Conservation (phyloP, 2,888 invertebrate genomes). For the Artemia sinica region DNA sequence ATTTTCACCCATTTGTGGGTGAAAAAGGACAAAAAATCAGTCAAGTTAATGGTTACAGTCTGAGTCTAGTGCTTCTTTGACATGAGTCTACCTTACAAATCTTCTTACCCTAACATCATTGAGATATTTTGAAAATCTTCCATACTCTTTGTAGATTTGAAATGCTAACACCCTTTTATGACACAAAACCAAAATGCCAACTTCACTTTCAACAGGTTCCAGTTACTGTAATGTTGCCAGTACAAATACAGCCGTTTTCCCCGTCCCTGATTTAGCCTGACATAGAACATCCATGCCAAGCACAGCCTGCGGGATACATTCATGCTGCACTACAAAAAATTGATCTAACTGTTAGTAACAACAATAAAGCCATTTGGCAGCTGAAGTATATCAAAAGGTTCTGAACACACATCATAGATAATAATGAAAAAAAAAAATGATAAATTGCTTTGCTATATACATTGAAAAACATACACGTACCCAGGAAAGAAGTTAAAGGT, state of each 20-base stretch:
- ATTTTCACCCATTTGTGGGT: no score
- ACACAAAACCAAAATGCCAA: slow-evolving; percentile 95
- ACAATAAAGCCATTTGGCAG: no score
- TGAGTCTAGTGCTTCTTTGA: no score
- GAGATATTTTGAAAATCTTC: slow-evolving; percentile 98
- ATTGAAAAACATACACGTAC: no score
- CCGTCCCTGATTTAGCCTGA: slow-evolving; percentile 99
- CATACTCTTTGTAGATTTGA: slow-evolving; percentile 99
- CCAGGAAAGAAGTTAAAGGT: no score
- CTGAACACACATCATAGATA: no score
- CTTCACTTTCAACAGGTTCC: slow-evolving; percentile 87
- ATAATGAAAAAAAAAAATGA: not conserved
- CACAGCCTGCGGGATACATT: slow-evolving; percentile 98
- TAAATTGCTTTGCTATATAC: not conserved
- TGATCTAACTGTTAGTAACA: not conserved
- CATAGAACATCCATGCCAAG: slow-evolving; percentile 98
- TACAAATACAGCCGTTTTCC: slow-evolving; percentile 98
- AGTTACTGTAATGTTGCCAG: slow-evolving; percentile 93
- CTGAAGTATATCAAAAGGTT: not conserved
- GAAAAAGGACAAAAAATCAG: no score
- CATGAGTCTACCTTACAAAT: not conserved
- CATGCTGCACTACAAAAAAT: slow-evolving; percentile 73
- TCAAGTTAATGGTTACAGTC: no score
- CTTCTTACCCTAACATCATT: slow-evolving; percentile 62
- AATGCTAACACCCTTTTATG: slow-evolving; percentile 97